Evolutionary conservation across 1,140 invertebrate species (phyloP).

Genomic region (Piezodorus guildinii): DNA sequence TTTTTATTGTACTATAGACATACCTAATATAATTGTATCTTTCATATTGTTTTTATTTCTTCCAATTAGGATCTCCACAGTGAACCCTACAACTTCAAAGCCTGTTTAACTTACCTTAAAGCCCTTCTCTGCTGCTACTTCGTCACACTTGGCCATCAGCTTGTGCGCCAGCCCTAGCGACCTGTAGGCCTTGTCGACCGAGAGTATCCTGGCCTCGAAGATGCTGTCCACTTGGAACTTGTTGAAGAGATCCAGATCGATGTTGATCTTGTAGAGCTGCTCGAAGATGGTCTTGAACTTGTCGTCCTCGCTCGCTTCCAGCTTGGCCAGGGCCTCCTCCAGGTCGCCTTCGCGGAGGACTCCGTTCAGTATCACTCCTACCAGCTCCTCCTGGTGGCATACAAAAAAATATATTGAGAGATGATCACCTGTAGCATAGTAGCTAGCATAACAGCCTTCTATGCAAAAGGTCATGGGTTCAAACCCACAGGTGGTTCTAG

Average conservation of each 20-base stretch:
- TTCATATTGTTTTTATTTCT: too few relatives aligned
- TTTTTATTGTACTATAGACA: too few relatives aligned
- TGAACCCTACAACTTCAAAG: too few relatives aligned
- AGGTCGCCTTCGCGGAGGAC: constrained; percentile 44
- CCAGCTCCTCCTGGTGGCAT: constrained; percentile 38
- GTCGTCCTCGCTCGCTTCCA: constrained; percentile 43
- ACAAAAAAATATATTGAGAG: too few relatives aligned
- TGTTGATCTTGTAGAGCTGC: constrained; percentile 48
- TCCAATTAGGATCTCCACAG: too few relatives aligned
- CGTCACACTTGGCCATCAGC: constrained; percentile 50
- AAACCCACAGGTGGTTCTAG: too few relatives aligned
- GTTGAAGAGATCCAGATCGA: constrained; percentile 46
- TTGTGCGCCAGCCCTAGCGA: constrained; percentile 58
- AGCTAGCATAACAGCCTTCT: too few relatives aligned
- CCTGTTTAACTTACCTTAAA: constrained; percentile 54
- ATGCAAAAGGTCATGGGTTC: too few relatives aligned
- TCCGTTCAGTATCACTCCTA: constrained; percentile 53
- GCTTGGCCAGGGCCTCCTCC: constrained; percentile 42
- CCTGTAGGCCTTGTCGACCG: constrained; percentile 53
- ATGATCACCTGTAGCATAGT: too few relatives aligned
- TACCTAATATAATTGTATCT: too few relatives aligned
- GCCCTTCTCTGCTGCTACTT: constrained; percentile 47
- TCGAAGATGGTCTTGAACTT: constrained; percentile 54
- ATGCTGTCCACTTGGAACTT: constrained; percentile 54
- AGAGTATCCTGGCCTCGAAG: constrained; percentile 69